These are phyloP conservation scores for Parascotia fuliginaria DNA, from an alignment of 2,888 invertebrate species.

Conservation along the genomic window DNA sequence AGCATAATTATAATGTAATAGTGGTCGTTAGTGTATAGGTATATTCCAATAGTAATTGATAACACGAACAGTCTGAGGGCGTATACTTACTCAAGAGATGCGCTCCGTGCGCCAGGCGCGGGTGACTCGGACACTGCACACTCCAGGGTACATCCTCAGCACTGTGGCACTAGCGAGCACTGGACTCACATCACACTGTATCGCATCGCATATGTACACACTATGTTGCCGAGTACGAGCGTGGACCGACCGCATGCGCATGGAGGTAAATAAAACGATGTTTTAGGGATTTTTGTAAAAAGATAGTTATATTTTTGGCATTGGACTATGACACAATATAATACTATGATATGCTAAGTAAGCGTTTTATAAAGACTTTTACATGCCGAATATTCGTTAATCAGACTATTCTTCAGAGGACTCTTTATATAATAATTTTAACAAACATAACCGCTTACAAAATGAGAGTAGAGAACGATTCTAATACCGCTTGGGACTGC, in stretches of 20 bases:
- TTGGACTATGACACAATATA: constrained; percentile 87
- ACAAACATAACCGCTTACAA: constrained; percentile 85
- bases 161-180: neutral
- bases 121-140: neutral
- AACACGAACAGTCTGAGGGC: neutral
- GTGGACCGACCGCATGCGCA: constrained; percentile 44
- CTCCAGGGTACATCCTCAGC: constrained; percentile 2
- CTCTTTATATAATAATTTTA: constrained; percentile 84
- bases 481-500: constrained; percentile 73
- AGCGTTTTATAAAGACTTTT: constrained; percentile 86
- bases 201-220: too few relatives aligned
- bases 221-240: constrained; percentile 5
- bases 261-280: constrained; percentile 80
- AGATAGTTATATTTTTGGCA: constrained; percentile 87
- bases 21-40: neutral
- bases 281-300: constrained; percentile 84
- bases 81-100: constrained; percentile 1
- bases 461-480: constrained; percentile 78
- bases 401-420: constrained; percentile 86
- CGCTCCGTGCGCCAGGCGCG: neutral
- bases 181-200: too few relatives aligned
- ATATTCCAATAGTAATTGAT: neutral
- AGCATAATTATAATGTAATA: too few relatives aligned
- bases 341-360: constrained; percentile 87
- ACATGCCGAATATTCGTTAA: constrained; percentile 86